Evolutionary conservation across 2,113 vertebrate genomes (phyloP).

Genomic region (Eudorcas thomsonii): DNA sequence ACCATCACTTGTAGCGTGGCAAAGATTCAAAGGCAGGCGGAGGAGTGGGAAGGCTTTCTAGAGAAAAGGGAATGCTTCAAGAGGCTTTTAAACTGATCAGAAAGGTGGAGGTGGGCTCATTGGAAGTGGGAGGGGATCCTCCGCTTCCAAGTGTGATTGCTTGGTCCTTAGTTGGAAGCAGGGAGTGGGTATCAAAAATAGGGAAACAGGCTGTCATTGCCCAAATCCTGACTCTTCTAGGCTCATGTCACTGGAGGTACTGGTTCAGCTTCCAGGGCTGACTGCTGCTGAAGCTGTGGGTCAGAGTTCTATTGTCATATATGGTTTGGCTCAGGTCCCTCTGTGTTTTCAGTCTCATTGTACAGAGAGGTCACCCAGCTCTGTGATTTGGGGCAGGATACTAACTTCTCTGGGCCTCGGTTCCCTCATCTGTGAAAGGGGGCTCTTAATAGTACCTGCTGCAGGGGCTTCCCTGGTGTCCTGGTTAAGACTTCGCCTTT

Average conservation of each 20-base stretch:
- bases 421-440: not conserved
- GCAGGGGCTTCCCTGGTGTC: not conserved
- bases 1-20: not conserved
- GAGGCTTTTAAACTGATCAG: not conserved
- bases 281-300: not conserved
- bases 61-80: not conserved
- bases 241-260: not conserved
- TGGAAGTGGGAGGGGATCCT: not conserved
- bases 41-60: not conserved
- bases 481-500: not conserved
- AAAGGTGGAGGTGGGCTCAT: not conserved
- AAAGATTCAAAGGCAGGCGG: not conserved
- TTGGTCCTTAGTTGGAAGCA: not conserved
- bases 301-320: not conserved
- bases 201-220: not conserved
- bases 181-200: not conserved
- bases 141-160: no score
- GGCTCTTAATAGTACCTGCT: not conserved
- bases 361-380: not conserved
- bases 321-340: not conserved
- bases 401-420: not conserved
- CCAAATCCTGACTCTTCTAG: not conserved
- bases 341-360: not conserved
- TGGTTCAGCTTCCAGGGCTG: not conserved
- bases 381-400: not conserved